These are phyloP conservation scores for Lates japonicus DNA, from an alignment of 2,797 vertebrate species.

Conservation along the genomic window DNA sequence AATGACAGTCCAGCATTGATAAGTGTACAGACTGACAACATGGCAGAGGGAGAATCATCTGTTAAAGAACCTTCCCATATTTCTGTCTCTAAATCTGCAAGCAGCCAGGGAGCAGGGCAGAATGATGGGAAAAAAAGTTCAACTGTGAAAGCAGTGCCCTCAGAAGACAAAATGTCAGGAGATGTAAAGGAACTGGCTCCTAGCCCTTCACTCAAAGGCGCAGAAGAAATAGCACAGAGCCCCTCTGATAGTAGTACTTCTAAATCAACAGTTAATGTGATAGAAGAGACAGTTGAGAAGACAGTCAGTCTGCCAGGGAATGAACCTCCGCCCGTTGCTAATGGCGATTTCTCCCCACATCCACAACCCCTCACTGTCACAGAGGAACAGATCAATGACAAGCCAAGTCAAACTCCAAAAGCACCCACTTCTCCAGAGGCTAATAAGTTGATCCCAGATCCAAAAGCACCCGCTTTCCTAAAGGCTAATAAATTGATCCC, in stretches of 20 bases:
- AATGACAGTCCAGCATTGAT: conserved; percentile 24
- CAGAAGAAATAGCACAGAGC: conserved; percentile 16
- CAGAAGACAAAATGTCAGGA: conserved; percentile 33
- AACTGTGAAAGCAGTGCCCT: conserved; percentile 24
- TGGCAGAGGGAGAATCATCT: conserved; percentile 6
- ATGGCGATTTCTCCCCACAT: conserved; percentile 36
- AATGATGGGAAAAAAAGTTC: conserved; percentile 6
- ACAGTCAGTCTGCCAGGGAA: neutral
- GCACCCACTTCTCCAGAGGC: conserved; percentile 30
- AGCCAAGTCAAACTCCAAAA: conserved; percentile 52
- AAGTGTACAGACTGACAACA: conserved; percentile 9
- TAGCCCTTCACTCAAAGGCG: conserved; percentile 19
- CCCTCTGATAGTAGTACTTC: conserved; percentile 5
- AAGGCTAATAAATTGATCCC: no score
- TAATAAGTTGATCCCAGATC: conserved; percentile 47
- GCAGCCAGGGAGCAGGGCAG: neutral
- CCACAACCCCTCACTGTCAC: conserved; percentile 15
- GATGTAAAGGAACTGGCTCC: conserved; percentile 15
- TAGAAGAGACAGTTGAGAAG: conserved; percentile 38
- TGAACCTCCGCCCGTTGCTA: conserved; percentile 45
- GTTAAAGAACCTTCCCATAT: conserved; percentile 11
- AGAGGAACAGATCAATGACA: conserved; percentile 32
- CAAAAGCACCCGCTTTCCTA: no score
- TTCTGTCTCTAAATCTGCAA: conserved; percentile 28
- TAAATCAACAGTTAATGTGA: conserved; percentile 11